These are phyloP conservation scores for Phocoena sinus DNA, from an alignment of 2,113 vertebrate genomes.

Conservation along the genomic window DNA sequence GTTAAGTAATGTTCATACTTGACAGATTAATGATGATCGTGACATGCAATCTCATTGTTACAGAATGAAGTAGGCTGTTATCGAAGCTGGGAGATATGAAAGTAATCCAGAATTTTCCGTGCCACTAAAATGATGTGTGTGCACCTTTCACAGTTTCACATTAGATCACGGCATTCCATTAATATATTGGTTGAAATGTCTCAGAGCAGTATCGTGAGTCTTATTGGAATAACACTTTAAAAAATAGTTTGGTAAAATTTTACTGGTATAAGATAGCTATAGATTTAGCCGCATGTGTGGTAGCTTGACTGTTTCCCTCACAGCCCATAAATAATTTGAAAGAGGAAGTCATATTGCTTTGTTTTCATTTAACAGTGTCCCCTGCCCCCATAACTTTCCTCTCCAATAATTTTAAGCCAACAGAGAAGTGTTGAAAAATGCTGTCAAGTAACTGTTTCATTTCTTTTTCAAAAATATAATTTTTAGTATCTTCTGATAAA, in stretches of 20 bases:
- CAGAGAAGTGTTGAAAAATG: not conserved
- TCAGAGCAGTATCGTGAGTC: not conserved
- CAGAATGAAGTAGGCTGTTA: slow-evolving; percentile 33
- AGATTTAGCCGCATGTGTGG: not conserved
- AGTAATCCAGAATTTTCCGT: slow-evolving; percentile 55
- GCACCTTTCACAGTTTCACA: not conserved
- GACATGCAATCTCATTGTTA: slow-evolving; percentile 55
- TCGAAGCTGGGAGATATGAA: slow-evolving; percentile 33
- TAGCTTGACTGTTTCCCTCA: not conserved
- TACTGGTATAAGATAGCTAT: not conserved
- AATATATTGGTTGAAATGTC: slow-evolving; percentile 27
- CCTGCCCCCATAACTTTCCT: not conserved
- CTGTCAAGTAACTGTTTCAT: not conserved
- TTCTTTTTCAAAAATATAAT: not conserved
- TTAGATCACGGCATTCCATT: not conserved
- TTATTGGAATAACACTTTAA: slow-evolving; percentile 11
- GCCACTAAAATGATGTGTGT: not conserved
- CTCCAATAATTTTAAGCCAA: not conserved
- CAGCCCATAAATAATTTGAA: not conserved
- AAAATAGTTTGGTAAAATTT: not conserved
- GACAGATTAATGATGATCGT: slow-evolving; percentile 64
- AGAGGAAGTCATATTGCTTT: not conserved
- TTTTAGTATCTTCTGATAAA: slow-evolving; percentile 7
- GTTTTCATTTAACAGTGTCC: not conserved
- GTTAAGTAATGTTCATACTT: slow-evolving; percentile 55